Base-by-base conservation (phyloP, 2,797 vertebrate species). In the Sebastes iracundus region DNA sequence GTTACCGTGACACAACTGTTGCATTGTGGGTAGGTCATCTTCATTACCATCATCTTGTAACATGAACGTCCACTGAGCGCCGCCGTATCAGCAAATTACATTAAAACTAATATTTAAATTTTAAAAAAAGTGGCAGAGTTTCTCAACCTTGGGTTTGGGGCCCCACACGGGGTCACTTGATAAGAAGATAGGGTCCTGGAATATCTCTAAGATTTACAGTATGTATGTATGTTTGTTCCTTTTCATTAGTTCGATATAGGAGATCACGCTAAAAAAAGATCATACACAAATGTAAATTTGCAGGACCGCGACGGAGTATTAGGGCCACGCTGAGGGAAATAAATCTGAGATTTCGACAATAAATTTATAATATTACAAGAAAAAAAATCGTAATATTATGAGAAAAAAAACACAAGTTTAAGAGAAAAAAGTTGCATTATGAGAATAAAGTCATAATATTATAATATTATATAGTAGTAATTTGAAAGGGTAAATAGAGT, bases 1-100 rank as follows among this genome's bases (percentile, higher is more conserved):
- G 86, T 38, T 83, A 59, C 46, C 20, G 8, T 76, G 38, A 82
- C 70, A 65, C 63, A 46, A 38, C 33, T 65, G 67, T 14, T 67
- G 61, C 25, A 76, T 72, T 75, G 60, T 66, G 73, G 72, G 32
- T 52, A 35, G 20, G 28, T 59, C 14, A 59, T 6, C 7, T 25
- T 64, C 12, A 64, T 25, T n/a, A 11, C 12, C 4, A 11, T 56
- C 25, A 23, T 61, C 1, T 5, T 16, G 10, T 53, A 27, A 64
- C 18, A 42, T 13, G 46, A 73, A 3, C 49, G 0, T 8, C 52
- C 38, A 16, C 38, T 16, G 56, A 59, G 56, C 56, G 18, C 4
- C 56, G 18, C 4, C 33, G 12, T 10, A 35, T 35, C 22, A 55
- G n/a, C 2, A 53, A 32, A 22, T 68, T 30, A 67, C 28, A 53